These are phyloP conservation scores for Apantesis nais DNA, from an alignment of 2,888 invertebrate species.

Conservation along the genomic window DNA sequence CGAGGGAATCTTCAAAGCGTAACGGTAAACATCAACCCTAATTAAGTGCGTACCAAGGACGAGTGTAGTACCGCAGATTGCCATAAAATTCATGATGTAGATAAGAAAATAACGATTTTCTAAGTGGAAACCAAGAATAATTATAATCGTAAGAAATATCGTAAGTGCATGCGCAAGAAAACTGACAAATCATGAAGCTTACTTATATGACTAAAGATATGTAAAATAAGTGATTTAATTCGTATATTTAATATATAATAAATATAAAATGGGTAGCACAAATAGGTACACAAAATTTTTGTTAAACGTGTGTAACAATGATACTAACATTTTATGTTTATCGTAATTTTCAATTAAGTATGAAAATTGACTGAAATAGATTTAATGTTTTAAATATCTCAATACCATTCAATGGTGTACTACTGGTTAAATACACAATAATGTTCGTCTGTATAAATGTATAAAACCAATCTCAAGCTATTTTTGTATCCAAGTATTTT, in stretches of 20 bases:
- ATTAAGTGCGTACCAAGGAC: constrained; percentile 44
- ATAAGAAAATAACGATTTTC: neutral
- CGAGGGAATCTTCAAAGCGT: constrained; percentile 48
- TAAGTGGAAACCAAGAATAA: neutral
- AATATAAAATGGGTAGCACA: neutral
- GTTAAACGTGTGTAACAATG: neutral
- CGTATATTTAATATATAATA: neutral
- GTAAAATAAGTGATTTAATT: no score
- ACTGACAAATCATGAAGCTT: neutral
- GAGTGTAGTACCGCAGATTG: constrained; percentile 1
- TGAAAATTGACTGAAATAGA: neutral
- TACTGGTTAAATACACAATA: neutral
- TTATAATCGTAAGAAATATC: neutral
- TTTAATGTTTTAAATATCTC: neutral
- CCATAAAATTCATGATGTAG: constrained; percentile 13
- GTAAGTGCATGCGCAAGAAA: neutral
- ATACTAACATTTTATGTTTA: neutral
- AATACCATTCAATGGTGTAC: neutral
- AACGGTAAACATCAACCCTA: constrained; percentile 54
- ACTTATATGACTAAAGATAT: neutral
- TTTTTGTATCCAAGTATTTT: no score
- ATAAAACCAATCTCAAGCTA: no score
- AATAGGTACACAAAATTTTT: neutral
- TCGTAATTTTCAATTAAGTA: neutral
- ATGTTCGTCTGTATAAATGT: no score